Conservation (phyloP, 2,888 invertebrate species). For the Ametastegia equiseti region DNA sequence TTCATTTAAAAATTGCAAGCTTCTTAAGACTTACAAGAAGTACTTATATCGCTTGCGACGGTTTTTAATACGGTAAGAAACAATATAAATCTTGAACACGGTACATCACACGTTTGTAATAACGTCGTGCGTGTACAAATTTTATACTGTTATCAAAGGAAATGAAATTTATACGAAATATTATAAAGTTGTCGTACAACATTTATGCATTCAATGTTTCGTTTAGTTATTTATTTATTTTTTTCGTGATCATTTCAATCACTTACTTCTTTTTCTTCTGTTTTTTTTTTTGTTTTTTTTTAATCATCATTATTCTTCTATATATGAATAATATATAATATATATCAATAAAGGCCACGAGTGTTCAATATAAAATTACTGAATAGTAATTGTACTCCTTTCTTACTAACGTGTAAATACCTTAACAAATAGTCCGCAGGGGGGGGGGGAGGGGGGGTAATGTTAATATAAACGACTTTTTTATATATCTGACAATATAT, state of each 20-base stretch:
- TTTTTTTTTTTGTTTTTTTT: too few relatives aligned
- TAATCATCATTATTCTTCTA: too few relatives aligned
- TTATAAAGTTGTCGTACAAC: conserved; percentile 13
- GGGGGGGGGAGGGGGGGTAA: too few relatives aligned
- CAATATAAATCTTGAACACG: conserved; percentile 27
- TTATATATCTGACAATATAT: conserved; percentile 46
- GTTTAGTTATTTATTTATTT: not conserved
- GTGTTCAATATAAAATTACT: conserved; percentile 72
- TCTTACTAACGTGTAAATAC: conserved; percentile 59
- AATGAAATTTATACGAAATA: conserved; percentile 8
- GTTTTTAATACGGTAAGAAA: not conserved
- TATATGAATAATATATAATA: not conserved
- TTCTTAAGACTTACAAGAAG: not conserved
- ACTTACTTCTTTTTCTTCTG: too few relatives aligned
- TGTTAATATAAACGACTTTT: conserved; percentile 50
- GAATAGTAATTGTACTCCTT: conserved; percentile 63
- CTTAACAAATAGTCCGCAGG: conserved; percentile 55
- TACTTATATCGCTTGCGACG: conserved; percentile 19
- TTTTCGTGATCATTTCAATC: too few relatives aligned
- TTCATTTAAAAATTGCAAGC: conserved; percentile 16
- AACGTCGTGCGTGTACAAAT: not conserved
- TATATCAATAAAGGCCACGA: conserved; percentile 70
- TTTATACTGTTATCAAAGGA: not conserved
- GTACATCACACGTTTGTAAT: too few relatives aligned
- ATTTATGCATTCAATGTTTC: conserved; percentile 1